A percentile compares a stretch with the other conserved stretches of the same genome.
phyloP scores from a whole-genome alignment of 2,888 invertebrate species.

The Lycia hirtaria region DNA sequence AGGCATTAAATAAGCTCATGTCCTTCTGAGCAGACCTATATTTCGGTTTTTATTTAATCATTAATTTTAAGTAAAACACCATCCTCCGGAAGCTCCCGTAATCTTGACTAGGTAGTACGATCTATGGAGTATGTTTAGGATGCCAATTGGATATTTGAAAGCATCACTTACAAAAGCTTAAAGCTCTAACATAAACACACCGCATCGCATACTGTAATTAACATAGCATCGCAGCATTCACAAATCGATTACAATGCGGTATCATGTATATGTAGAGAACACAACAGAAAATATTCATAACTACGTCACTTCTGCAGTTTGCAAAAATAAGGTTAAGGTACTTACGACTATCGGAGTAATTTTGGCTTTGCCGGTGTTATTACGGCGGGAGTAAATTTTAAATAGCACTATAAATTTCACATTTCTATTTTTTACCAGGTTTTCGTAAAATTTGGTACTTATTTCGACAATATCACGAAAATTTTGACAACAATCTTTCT shows the following conservation, averaged over 20 bases:
- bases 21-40: no score
- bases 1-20: no score
- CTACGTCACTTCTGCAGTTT: constrained; percentile 31
- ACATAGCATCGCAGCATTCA: constrained; percentile 50
- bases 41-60: no score
- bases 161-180: constrained; percentile 36
- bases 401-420: constrained; percentile 67
- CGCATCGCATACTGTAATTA: constrained; percentile 53
- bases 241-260: constrained; percentile 76
- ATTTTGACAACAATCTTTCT: constrained; percentile 65
- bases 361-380: constrained; percentile 59
- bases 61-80: no score
- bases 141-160: neutral
- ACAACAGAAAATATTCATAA: constrained; percentile 36
- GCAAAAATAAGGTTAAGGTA: constrained; percentile 56
- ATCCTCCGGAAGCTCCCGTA: no score
- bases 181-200: constrained; percentile 47
- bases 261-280: constrained; percentile 49
- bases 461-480: constrained; percentile 55
- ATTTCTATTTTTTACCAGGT: constrained; percentile 62
- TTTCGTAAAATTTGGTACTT: constrained; percentile 51
- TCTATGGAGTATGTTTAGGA: no score
- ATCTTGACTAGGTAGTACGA: no score
- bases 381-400: constrained; percentile 50
- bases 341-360: constrained; percentile 65